Evolutionary conservation across 2,113 vertebrate species (phyloP).

Genomic region (Xerus inauris): DNA sequence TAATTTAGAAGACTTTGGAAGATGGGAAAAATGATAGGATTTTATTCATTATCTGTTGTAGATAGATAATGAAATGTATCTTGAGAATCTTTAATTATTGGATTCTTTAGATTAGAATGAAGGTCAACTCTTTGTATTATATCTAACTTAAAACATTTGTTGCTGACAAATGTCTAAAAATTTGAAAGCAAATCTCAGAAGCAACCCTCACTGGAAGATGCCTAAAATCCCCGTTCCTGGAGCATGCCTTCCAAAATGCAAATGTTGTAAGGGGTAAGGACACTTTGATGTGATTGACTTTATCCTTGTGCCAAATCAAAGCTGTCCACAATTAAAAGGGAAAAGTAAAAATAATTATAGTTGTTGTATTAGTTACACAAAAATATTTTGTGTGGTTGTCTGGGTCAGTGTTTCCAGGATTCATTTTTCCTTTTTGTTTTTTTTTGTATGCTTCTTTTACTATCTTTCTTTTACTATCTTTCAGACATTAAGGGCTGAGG

Average conservation of each 20-base stretch:
- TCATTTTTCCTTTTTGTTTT: background rate
- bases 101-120: background rate
- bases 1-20: background rate
- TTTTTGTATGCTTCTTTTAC: background rate
- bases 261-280: background rate
- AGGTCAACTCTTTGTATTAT: background rate
- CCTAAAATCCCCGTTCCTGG: background rate
- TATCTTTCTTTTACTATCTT: background rate
- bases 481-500: background rate
- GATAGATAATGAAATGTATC: background rate
- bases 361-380: background rate
- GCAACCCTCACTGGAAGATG: background rate
- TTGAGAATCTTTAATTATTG: background rate
- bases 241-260: background rate
- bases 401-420: background rate
- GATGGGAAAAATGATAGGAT: background rate
- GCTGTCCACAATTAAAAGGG: background rate
- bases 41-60: background rate
- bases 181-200: background rate
- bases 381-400: background rate
- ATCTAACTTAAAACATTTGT: background rate
- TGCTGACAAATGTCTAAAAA: background rate
- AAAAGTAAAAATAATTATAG: background rate
- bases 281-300: background rate
- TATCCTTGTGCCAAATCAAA: background rate